These are phyloP conservation scores for Octodonta nipae DNA, from an alignment of 2,888 invertebrate species.

Conservation along the genomic window DNA sequence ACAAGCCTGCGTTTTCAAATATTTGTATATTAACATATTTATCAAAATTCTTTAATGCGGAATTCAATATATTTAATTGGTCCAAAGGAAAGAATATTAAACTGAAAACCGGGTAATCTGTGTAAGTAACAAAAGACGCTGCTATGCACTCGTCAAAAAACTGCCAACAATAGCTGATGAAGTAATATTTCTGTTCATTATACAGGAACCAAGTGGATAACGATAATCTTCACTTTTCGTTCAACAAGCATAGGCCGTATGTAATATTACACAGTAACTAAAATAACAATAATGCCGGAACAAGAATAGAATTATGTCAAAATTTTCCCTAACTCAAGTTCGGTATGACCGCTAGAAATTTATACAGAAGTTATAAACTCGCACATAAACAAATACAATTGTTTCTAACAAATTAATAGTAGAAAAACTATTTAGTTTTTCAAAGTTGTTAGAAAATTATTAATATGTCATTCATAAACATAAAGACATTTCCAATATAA, in stretches of 20 bases:
- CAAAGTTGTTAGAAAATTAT: no score
- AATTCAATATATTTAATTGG: conserved; percentile 15
- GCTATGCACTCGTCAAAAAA: conserved; percentile 14
- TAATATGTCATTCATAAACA: no score
- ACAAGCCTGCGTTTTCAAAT: conserved; percentile 6
- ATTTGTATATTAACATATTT: conserved; percentile 9
- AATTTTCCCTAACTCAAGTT: no score
- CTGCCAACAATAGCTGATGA: conserved; percentile 13
- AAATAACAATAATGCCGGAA: conserved; percentile 3
- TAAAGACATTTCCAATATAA: no score
- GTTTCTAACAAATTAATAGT: no score
- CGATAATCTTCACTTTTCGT: conserved; percentile 10
- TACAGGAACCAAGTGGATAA: conserved; percentile 18
- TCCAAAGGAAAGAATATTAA: conserved; percentile 16
- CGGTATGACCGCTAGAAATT: no score
- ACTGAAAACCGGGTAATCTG: conserved; percentile 17
- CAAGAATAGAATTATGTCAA: no score
- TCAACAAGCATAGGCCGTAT: conserved; percentile 12
- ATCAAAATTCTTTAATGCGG: conserved; percentile 14
- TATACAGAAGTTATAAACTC: no score
- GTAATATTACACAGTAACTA: conserved; percentile 12
- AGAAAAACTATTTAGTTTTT: no score
- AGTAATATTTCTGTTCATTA: conserved; percentile 14
- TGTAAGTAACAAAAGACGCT: conserved; percentile 17
- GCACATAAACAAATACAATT: no score